A percentile compares a stretch with the other conserved stretches of the same genome.
Conservation (phyloP, 1,140 invertebrate genomes). For the Dendroctonus ponderosae region DNA sequence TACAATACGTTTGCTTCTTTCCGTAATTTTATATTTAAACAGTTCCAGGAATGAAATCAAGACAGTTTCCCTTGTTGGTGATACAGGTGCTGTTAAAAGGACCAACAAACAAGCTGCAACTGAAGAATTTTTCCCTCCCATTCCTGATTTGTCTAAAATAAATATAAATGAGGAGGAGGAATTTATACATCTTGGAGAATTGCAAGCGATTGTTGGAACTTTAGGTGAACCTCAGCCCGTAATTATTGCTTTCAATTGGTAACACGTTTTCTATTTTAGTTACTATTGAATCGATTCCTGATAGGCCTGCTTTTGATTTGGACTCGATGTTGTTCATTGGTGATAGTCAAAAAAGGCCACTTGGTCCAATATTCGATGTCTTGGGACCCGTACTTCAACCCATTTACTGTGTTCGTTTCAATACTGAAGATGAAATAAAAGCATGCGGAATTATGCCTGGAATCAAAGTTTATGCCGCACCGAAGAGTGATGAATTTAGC, state of each 20-base stretch:
- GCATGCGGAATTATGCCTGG: constrained; percentile 38
- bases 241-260: constrained; percentile 1
- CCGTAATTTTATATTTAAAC: neutral
- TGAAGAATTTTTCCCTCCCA: constrained; percentile 63
- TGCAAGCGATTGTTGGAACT: constrained; percentile 65
- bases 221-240: constrained; percentile 55
- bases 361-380: constrained; percentile 87
- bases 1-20: neutral
- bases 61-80: no score
- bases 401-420: constrained; percentile 46
- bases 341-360: constrained; percentile 59
- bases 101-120: constrained; percentile 1
- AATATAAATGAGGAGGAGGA: constrained; percentile 74
- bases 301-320: constrained; percentile 74
- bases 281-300: constrained; percentile 65
- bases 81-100: constrained; percentile 26
- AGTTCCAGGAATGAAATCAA: neutral
- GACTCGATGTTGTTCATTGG: constrained; percentile 76
- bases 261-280: constrained; percentile 54
- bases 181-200: constrained; percentile 70
- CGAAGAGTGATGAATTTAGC: constrained; percentile 42
- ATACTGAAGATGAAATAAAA: constrained; percentile 40
- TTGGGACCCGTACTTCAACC: constrained; percentile 66
- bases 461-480: constrained; percentile 45
- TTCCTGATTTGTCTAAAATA: constrained; percentile 67